phyloP scores from a whole-genome alignment of 2,113 vertebrate species.

The Oceanodroma tethys region DNA sequence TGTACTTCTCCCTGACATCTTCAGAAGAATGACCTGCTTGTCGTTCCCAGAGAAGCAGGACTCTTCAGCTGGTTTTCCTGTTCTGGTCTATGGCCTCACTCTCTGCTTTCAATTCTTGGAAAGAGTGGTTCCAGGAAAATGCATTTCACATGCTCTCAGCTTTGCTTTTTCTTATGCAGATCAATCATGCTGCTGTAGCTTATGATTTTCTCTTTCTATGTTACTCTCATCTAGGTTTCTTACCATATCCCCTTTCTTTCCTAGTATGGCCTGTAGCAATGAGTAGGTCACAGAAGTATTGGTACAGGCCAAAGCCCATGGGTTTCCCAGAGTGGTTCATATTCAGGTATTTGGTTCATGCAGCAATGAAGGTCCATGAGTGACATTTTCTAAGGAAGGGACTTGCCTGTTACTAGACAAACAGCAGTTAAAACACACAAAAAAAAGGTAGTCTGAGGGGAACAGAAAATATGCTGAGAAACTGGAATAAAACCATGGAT shows the following conservation, averaged over 20 bases:
- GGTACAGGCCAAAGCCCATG: not conserved
- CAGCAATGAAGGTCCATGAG: not conserved
- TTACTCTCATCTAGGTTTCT: not conserved
- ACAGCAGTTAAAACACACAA: not conserved
- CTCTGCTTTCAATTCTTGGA: not conserved
- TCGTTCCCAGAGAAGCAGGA: not conserved
- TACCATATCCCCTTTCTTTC: not conserved
- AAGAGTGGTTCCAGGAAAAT: not conserved
- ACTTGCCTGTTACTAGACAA: not conserved
- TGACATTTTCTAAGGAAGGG: not conserved
- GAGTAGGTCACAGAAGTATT: not conserved
- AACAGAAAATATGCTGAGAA: not conserved
- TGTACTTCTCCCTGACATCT: not conserved
- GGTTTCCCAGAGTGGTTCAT: not conserved
- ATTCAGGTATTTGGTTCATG: not conserved
- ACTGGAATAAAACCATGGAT: not conserved
- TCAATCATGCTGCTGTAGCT: not conserved
- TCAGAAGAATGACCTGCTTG: not conserved
- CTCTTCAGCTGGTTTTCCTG: not conserved
- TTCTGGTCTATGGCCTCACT: not conserved
- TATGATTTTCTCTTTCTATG: not conserved
- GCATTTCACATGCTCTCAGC: not conserved
- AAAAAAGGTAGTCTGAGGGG: not conserved
- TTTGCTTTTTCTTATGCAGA: not conserved
- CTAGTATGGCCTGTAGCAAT: not conserved